Evolutionary conservation across 2,113 vertebrate species (phyloP).

Genomic region (Coturnix japonica): DNA sequence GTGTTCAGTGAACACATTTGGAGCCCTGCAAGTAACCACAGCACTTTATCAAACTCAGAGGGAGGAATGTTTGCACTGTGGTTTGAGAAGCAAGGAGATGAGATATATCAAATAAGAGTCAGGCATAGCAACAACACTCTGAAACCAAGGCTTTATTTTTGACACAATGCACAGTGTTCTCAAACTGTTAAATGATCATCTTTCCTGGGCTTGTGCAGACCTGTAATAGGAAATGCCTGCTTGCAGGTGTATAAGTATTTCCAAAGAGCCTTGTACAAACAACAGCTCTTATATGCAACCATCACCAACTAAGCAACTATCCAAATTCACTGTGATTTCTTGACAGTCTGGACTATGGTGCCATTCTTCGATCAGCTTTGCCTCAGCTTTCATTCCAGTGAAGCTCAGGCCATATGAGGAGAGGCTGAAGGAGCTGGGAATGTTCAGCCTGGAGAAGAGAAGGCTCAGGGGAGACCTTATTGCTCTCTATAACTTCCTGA

Average conservation of each 20-base stretch:
- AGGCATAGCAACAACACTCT: neutral
- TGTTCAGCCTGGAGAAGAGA: no score
- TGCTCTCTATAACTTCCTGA: no score
- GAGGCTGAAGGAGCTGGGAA: no score
- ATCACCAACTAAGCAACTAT: neutral
- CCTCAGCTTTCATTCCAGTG: neutral
- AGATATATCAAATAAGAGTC: rapidly evolving
- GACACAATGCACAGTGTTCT: rapidly evolving
- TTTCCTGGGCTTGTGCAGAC: neutral
- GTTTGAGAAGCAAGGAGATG: neutral
- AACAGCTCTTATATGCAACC: neutral
- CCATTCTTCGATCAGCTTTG: neutral
- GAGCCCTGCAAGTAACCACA: neutral
- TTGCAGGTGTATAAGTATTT: neutral
- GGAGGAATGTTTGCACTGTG: rapidly evolving
- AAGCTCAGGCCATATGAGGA: no score
- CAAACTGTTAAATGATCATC: neutral
- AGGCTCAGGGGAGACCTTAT: no score
- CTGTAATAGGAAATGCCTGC: neutral
- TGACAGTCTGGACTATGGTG: neutral
- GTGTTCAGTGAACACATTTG: neutral
- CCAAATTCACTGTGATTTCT: neutral
- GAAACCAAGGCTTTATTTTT: neutral
- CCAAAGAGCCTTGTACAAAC: neutral
- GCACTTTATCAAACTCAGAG: neutral